Evolutionary conservation across 35 echinoderm and acorn worm species (phyloP), one percentile per base, ranked within the genome.

Genomic region (Lytechinus variegatus): DNA sequence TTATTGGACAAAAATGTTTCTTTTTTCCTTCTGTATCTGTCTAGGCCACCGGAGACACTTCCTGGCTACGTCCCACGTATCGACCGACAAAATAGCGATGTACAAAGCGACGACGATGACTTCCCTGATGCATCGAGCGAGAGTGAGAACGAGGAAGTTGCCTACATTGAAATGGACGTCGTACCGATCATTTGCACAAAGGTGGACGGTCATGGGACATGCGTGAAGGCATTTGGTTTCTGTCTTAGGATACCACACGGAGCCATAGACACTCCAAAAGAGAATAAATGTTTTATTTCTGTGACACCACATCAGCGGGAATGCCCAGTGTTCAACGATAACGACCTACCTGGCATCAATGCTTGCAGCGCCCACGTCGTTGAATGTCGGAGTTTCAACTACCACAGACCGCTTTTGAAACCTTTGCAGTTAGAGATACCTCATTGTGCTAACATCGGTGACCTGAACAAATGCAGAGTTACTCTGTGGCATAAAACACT

Each of bases 371-470:
- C 52, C 8, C 52, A 57, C n/a, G 92, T 93, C 29, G n/a, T 93
- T 54, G 92, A 93, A 44, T 93, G 92, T 27, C 10, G 92, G 55
- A 93, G 92, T 93, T 93, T 93, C 55, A 93, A 93, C 92, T 93
- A 93, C 92, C 27, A 57, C n/a, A 57, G 53, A 57, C 92, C 28
- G 14, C 29, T 97, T 27, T 13, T 91, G 16, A 89, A 95, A 51
- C 96, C 96, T 10, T 55, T 97, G n/a, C 87, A 91, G 56, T 60
- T 97, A 58, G 96, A 97, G 96, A 86, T 97, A 87, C 96, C 95
- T 33, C 96, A 97, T 52, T 95, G 96, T 92, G 96, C 89, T 12
- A 95, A 95, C n/a, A 52, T 97, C 52, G 89, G 92, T 52, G 94
- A 97, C 57, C 55, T 96, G 9, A 89, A n/a, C 10, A 27, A 94